Conservation (phyloP, 2,797 vertebrate species). For the Neopelma chrysocephalum region DNA sequence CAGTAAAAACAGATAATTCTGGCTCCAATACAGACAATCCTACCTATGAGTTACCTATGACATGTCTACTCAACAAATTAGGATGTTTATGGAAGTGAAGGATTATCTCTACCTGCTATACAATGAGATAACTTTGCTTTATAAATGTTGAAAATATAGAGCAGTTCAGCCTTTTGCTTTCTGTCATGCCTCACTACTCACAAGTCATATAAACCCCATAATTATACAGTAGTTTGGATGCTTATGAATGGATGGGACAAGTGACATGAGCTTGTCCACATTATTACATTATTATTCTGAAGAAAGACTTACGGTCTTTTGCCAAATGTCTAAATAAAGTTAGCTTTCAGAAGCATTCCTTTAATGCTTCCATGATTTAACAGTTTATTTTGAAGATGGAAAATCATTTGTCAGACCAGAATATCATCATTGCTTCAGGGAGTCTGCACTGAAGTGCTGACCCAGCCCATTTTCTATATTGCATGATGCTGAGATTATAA, state of each 20-base stretch:
- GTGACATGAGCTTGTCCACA: not conserved
- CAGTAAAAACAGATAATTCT: not conserved
- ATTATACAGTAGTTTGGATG: not conserved
- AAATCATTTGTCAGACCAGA: not conserved
- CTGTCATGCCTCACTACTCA: not conserved
- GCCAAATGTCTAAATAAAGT: not conserved
- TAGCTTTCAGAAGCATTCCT: not conserved
- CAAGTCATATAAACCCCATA: not conserved
- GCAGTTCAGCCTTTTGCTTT: not conserved
- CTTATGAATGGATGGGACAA: not conserved
- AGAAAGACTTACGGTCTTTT: not conserved
- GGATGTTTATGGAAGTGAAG: not conserved
- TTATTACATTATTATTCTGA: not conserved
- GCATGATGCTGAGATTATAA: not conserved
- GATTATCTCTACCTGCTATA: not conserved
- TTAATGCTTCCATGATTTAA: not conserved
- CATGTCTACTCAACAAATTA: not conserved
- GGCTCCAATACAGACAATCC: not conserved
- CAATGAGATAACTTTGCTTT: rapidly evolving
- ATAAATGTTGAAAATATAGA: not conserved
- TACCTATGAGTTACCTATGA: not conserved
- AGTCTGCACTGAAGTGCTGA: not conserved
- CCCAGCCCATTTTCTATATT: not conserved
- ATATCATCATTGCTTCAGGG: not conserved
- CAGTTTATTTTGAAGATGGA: not conserved